Evolutionary conservation across 2,113 vertebrate genomes (phyloP), one percentile per base, ranked within the genome.

Genomic region (Saguinus imperator): DNA sequence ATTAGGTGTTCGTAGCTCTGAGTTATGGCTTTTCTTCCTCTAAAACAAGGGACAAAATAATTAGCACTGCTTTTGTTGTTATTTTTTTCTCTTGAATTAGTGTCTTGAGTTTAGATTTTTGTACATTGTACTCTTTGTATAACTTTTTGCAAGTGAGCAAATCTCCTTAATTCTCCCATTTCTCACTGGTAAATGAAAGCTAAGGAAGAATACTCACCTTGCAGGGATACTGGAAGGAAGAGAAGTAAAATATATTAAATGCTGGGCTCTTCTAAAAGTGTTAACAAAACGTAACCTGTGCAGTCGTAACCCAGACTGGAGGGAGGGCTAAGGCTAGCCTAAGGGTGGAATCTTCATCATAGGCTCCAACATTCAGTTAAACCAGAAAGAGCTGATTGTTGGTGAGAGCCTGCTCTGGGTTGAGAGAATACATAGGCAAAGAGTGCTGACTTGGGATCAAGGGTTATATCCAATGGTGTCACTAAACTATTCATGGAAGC

Each of bases 91-190:
- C n/a, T 89, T 21, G 86, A 92, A 89, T n/a, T 50, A 89, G 61
- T 91, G 16, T 52, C 37, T 66, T 66, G 25, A 21, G 35, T 94
- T 93, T 87, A 95, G 77, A 77, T 90, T 43, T 95, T 79, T 91
- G 73, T 75, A 29, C 5, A 79, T 73, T 29, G 40, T 35, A 29
- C 45, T 85, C 11, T 18, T 73, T 25, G 52, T 85, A 52, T 72
- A 92, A 96, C 25, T 93, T 89, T 95, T 61, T 37, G 43, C 45
- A 87, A 91, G 68, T 72, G 89, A 95, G 17, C 48, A 97, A 95
- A 92, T 91, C 50, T 97, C 68, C 64, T 88, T 92, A 91, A 96
- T 73, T n/a, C 25, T 91, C 70, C 37, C 75, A 93, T 94, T 94
- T 89, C 55, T 97, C 70, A 68, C 21, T 58, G 57, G 52, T 37